Evolutionary conservation across 2,797 vertebrate species (phyloP).

Genomic region (Spinus olivaceus): DNA sequence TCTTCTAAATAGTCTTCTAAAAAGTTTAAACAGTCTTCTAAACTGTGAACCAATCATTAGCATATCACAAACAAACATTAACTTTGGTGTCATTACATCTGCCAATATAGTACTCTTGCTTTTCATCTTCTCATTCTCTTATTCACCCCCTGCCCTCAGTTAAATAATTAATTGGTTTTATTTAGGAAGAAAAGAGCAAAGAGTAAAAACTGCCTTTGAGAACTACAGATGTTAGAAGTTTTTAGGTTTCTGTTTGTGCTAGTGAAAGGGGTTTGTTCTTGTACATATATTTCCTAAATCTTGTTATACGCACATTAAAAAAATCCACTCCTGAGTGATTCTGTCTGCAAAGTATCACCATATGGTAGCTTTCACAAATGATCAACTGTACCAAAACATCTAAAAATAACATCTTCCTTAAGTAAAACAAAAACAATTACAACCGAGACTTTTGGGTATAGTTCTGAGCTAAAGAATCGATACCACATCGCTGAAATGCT

Average conservation of each 20-base stretch:
- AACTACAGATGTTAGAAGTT: background rate
- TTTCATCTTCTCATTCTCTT: background rate
- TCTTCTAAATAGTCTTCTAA: background rate
- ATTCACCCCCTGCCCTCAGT: background rate
- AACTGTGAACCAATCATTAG: background rate
- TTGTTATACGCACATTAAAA: background rate
- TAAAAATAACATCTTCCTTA: constrained; percentile 63
- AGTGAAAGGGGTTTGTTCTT: background rate
- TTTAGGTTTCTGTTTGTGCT: background rate
- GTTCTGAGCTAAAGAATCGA: constrained; percentile 38
- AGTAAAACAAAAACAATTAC: constrained; percentile 62
- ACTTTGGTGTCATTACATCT: background rate
- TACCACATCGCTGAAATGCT: background rate
- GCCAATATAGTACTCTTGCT: background rate
- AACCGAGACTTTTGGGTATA: constrained; percentile 7
- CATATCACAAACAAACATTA: background rate
- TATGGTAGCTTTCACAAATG: constrained; percentile 62
- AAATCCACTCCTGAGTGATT: constrained; percentile 34
- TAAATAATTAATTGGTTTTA: background rate
- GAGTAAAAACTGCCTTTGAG: background rate
- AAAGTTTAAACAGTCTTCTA: background rate
- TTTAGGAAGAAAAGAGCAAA: background rate
- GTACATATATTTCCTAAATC: background rate
- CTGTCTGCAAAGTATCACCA: constrained; percentile 40
- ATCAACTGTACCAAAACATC: constrained; percentile 67